These are phyloP conservation scores for Frankliniella intonsa DNA, from an alignment of 2,888 invertebrate species.

Conservation along the genomic window DNA sequence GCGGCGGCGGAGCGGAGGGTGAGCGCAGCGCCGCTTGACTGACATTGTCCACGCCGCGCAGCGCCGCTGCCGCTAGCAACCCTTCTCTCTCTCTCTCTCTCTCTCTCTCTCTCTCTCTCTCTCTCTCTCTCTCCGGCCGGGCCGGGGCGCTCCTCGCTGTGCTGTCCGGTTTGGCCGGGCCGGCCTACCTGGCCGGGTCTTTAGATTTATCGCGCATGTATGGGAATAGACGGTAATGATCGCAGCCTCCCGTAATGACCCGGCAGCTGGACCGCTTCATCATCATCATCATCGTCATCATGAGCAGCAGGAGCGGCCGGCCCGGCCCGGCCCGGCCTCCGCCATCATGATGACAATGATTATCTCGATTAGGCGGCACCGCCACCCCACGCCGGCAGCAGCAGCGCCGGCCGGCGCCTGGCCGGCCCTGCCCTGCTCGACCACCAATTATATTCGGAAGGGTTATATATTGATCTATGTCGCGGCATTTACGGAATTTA, in stretches of 20 bases:
- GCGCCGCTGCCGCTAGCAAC: neutral
- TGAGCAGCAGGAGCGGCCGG: neutral
- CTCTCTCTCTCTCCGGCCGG: neutral
- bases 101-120: neutral
- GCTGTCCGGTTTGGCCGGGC: neutral
- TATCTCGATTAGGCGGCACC: neutral
- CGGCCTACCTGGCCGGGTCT: neutral
- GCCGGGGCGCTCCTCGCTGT: neutral
- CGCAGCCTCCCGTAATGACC: neutral
- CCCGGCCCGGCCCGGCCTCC: neutral
- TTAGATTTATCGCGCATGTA: slow-evolving; percentile 1
- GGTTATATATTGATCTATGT: no score
- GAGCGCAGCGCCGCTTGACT: no score
- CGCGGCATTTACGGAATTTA: no score
- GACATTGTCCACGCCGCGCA: no score
- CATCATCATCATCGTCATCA: neutral
- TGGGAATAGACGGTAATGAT: neutral
- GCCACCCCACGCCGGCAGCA: neutral
- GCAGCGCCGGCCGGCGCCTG: neutral
- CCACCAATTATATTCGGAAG: no score
- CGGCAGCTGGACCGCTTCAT: neutral
- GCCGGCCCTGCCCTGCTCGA: neutral
- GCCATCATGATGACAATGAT: neutral
- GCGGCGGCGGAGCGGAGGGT: no score
- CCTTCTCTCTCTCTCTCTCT: neutral